phyloP scores from a whole-genome alignment of 2,113 vertebrate species.

The Zosterops pallidus region DNA sequence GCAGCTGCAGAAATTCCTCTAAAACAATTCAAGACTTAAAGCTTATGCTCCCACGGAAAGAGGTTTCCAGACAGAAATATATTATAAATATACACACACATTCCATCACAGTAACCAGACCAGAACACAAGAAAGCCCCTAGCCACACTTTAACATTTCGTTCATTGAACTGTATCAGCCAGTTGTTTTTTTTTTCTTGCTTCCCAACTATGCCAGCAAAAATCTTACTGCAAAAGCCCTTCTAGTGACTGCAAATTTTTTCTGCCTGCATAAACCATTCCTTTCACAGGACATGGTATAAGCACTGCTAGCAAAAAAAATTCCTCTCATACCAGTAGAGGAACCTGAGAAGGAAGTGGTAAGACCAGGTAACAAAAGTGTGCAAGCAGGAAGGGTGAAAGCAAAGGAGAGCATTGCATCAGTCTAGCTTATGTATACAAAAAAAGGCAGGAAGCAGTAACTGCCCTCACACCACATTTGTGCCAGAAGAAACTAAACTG shows the following conservation, averaged over 20 bases:
- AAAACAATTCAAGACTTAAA: neutral
- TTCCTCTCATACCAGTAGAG: neutral
- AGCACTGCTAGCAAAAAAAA: neutral
- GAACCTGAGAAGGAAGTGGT: neutral
- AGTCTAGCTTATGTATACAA: neutral
- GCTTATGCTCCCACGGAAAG: neutral
- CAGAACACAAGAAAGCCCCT: neutral
- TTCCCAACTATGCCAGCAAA: neutral
- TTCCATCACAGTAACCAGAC: neutral
- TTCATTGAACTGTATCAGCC: neutral
- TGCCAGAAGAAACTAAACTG: neutral
- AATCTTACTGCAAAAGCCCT: neutral
- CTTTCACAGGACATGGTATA: neutral
- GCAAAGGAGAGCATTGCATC: neutral
- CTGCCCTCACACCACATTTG: neutral
- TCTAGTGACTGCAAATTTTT: neutral
- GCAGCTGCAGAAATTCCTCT: conserved; percentile 11
- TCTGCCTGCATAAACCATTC: neutral
- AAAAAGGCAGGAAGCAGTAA: neutral
- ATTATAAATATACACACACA: neutral
- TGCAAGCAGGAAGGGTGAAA: neutral
- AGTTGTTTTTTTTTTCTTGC: neutral
- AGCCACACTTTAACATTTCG: neutral
- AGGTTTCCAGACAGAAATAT: neutral
- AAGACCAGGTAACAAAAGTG: neutral